Evolutionary conservation across 2,888 invertebrate species (phyloP), one percentile per base, ranked within the genome.

Genomic region (Athrips mouffetella): DNA sequence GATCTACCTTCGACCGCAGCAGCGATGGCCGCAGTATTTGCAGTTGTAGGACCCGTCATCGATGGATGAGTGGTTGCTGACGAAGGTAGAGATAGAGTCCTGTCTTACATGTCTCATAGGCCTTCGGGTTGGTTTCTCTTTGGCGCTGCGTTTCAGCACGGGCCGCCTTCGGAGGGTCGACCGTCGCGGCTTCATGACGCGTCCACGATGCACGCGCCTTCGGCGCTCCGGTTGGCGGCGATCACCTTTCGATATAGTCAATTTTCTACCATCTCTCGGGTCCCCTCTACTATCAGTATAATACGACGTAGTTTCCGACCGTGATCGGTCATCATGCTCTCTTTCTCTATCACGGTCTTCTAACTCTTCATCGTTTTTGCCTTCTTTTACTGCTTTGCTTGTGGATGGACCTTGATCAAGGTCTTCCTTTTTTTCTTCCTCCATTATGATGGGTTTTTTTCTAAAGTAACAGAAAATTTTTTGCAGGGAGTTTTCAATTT

Each of bases 1-100:
- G 35, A 48, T 64, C 76, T 81, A 83, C 81, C 82, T 80, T 76
- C 74, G 65, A 47, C 65, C 65, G 50, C 76, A 76, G 57, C 75
- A 74, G 1, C 73, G 74, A 50, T 78, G 76, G 13, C 80, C 76
- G 50, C 83, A 83, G 48, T 68, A 62, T 23, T 53, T 50, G 51
- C 79, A 80, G 0, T 52, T 51, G 1, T 55, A 56, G 5, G 58
- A 61, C 11, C 13, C 18, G 1, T 21, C 57, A 51, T 42, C 51
- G 8, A 30, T 42, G 3, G 70, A 63, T 1, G 76, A 74, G 3
- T 67, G 16, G 11, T 62, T 66, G 27, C 71, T 65, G 47, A 69
- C 67, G n/a, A 74, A 60, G 0, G 75, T 71, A 0, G 75, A 67
- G 0, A 60, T 51, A 2, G 78, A 5, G n/a, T 4, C 8, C 31